A percentile compares a stretch with the other conserved stretches of the same genome.
Evolutionary conservation across 2,888 invertebrate species (phyloP).

Genomic region (Lycia hirtaria): DNA sequence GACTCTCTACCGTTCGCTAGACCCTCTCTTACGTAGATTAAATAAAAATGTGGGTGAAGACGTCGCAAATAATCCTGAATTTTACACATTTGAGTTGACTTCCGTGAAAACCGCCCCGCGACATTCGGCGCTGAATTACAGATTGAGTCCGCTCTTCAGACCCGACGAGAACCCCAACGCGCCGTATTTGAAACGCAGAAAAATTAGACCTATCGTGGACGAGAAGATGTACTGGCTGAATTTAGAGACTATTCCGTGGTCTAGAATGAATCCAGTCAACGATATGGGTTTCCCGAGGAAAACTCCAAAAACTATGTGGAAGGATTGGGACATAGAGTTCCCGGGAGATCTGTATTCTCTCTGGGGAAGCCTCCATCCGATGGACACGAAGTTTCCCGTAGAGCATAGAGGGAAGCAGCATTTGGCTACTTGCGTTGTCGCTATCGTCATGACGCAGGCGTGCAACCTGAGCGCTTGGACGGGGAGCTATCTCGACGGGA

Average conservation of each 20-base stretch:
- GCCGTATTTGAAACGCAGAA: slow-evolving; percentile 65
- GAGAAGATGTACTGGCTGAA: slow-evolving; percentile 82
- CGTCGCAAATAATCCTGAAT: slow-evolving; percentile 64
- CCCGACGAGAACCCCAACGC: slow-evolving; percentile 72
- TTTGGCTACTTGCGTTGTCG: slow-evolving; percentile 85
- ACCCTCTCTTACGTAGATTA: slow-evolving; percentile 63
- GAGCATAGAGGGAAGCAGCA: slow-evolving; percentile 87
- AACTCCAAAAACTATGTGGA: slow-evolving; percentile 81
- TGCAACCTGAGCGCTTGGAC: slow-evolving; percentile 88
- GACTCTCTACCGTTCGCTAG: slow-evolving; percentile 74
- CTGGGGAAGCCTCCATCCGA: slow-evolving; percentile 88
- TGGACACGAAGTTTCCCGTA: slow-evolving; percentile 82
- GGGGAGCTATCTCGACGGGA: slow-evolving; percentile 85
- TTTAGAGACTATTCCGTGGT: slow-evolving; percentile 74
- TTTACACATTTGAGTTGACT: slow-evolving; percentile 85
- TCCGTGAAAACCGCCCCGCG: slow-evolving; percentile 83
- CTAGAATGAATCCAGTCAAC: slow-evolving; percentile 66
- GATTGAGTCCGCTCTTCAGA: slow-evolving; percentile 74
- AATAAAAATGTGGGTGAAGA: slow-evolving; percentile 50
- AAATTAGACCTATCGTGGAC: slow-evolving; percentile 64
- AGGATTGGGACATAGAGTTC: slow-evolving; percentile 89
- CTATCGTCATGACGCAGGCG: slow-evolving; percentile 84
- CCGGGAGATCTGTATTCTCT: slow-evolving; percentile 88
- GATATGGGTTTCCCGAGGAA: slow-evolving; percentile 69
- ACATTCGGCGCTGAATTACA: slow-evolving; percentile 70